Conservation (phyloP, 1,140 invertebrate species). For the Drosophila repletoides region DNA sequence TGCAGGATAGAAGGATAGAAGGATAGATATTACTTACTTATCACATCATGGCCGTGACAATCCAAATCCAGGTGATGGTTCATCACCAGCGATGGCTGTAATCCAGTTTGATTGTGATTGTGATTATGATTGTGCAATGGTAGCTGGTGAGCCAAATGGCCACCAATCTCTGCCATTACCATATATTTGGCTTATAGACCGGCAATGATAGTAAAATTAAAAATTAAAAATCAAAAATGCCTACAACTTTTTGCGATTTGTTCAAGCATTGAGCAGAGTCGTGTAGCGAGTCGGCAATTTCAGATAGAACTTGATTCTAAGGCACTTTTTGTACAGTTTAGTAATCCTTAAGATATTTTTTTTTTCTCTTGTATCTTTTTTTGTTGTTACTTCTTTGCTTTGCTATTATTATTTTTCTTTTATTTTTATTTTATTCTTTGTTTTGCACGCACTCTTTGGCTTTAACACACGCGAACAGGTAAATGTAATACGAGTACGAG, state of each 20-base stretch:
- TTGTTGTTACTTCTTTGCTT: not conserved
- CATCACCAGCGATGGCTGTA: constrained; percentile 85
- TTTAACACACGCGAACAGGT: constrained; percentile 50
- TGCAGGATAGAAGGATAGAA: not conserved
- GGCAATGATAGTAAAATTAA: constrained; percentile 54
- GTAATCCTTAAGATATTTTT: constrained; percentile 28
- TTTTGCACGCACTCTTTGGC: constrained; percentile 34
- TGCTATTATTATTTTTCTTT: not conserved
- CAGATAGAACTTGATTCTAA: constrained; percentile 27
- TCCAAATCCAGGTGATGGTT: constrained; percentile 84
- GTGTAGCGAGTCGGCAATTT: too few relatives aligned
- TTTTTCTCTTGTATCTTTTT: constrained; percentile 4
- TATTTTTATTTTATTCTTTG: constrained; percentile 6
- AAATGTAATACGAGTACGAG: too few relatives aligned
- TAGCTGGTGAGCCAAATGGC: constrained; percentile 85
- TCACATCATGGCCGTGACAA: constrained; percentile 82
- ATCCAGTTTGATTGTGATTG: constrained; percentile 83
- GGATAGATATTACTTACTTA: constrained; percentile 83
- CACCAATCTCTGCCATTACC: constrained; percentile 85
- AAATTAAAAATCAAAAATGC: constrained; percentile 40
- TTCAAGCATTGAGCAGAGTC: not conserved
- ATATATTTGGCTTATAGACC: constrained; percentile 82
- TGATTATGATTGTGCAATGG: constrained; percentile 84
- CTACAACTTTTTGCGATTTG: not conserved
- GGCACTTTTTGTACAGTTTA: constrained; percentile 58